Conservation (phyloP, 2,888 invertebrate species). For the Mongoloraphidia duomilia region DNA sequence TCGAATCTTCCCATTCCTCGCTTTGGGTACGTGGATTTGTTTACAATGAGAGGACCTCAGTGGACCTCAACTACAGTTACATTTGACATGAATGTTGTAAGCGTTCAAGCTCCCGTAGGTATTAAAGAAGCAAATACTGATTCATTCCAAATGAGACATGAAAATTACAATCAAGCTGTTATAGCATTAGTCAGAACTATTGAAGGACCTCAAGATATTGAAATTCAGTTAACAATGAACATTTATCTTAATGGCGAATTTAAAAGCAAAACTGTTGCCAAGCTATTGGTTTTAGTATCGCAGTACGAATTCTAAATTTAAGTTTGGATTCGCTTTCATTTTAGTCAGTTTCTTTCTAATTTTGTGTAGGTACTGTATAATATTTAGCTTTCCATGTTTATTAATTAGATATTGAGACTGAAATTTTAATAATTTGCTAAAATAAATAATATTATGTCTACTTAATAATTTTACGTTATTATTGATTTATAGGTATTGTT, state of each 20-base stretch:
- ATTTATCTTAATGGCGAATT: slow-evolving; percentile 57
- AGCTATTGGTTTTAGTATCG: slow-evolving; percentile 73
- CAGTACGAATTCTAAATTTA: slow-evolving; percentile 58
- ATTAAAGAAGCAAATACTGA: slow-evolving; percentile 26
- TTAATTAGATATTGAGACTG: too few relatives aligned
- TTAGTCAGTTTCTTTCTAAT: too few relatives aligned
- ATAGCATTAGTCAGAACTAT: slow-evolving; percentile 60
- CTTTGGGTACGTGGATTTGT: slow-evolving; percentile 53
- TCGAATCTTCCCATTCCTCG: slow-evolving; percentile 61
- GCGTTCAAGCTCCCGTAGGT: slow-evolving; percentile 48
- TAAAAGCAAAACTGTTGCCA: slow-evolving; percentile 72
- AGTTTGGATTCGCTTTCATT: too few relatives aligned
- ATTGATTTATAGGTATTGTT: too few relatives aligned
- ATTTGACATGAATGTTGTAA: slow-evolving; percentile 57
- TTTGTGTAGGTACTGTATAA: too few relatives aligned
- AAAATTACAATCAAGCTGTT: slow-evolving; percentile 50
- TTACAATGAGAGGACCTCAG: slow-evolving; percentile 74
- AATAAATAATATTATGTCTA: not conserved
- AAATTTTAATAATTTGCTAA: too few relatives aligned
- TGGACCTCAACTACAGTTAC: slow-evolving; percentile 54
- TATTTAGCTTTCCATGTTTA: too few relatives aligned
- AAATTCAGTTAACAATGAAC: slow-evolving; percentile 76
- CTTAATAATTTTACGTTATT: not conserved
- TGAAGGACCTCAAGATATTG: slow-evolving; percentile 81
- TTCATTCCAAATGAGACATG: slow-evolving; percentile 29